A percentile compares a stretch with the other conserved stretches of the same genome.
These are phyloP conservation scores for Heteropelma amictum DNA, from an alignment of 2,888 invertebrate species.

Conservation along the genomic window DNA sequence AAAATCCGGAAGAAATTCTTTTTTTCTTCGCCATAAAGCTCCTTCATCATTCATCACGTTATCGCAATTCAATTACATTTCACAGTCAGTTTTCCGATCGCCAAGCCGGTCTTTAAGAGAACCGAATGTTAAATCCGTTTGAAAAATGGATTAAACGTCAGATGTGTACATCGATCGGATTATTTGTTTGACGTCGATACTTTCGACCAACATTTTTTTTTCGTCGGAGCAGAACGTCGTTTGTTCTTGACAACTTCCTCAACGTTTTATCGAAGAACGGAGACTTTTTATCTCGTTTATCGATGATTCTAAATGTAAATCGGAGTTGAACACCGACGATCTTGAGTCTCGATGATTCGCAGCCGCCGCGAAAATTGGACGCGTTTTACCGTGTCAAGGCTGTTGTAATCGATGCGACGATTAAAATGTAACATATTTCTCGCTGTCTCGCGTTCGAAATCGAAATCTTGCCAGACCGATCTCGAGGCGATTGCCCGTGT, in stretches of 20 bases:
- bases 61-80: not conserved
- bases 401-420: not conserved
- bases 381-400: constrained; percentile 27
- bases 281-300: too few species aligned
- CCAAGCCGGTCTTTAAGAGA: too few species aligned
- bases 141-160: too few species aligned
- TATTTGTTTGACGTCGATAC: too few species aligned
- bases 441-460: not conserved
- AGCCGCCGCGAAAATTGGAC: not conserved
- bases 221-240: too few species aligned
- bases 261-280: too few species aligned
- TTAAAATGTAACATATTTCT: constrained; percentile 30
- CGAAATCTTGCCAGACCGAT: not conserved
- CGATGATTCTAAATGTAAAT: too few species aligned
- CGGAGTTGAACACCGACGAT: too few species aligned
- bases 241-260: too few species aligned
- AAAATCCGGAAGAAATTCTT: not conserved
- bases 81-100: not conserved
- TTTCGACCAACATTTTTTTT: too few species aligned
- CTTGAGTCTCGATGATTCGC: too few species aligned
- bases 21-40: not conserved
- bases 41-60: not conserved
- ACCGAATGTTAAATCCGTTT: not conserved
- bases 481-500: constrained; percentile 4
- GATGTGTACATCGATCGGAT: too few species aligned